phyloP scores from a whole-genome alignment of 2,113 vertebrate genomes.

The Psittacula cyanocephala region DNA sequence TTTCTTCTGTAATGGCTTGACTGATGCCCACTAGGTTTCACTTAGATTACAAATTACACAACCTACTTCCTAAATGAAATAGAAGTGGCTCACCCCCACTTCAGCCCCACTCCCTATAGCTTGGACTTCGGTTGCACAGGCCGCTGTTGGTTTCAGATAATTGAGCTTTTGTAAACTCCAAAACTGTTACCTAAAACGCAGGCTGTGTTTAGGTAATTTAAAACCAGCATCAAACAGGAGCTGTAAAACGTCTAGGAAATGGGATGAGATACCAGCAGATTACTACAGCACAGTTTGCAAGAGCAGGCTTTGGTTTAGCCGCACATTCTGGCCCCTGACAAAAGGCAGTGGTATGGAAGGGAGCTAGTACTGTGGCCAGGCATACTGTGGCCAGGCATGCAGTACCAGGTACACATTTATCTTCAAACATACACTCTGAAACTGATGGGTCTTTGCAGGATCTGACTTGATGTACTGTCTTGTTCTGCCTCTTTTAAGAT shows the following conservation, averaged over 20 bases:
- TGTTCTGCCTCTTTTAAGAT: background rate
- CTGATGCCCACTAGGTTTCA: background rate
- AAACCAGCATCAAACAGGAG: background rate
- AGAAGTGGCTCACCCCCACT: fast-evolving
- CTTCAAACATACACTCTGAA: fast-evolving
- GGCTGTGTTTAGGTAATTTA: background rate
- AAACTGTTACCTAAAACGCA: background rate
- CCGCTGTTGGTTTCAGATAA: background rate
- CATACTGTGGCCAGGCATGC: fast-evolving
- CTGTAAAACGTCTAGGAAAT: background rate
- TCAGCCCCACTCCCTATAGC: fast-evolving
- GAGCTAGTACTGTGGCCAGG: fast-evolving
- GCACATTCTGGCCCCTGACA: fast-evolving
- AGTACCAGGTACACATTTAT: fast-evolving
- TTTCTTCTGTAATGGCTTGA: background rate
- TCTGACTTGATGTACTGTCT: fast-evolving
- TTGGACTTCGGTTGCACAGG: fast-evolving
- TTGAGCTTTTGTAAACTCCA: fast-evolving
- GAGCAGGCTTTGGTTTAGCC: background rate
- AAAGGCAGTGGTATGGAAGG: background rate
- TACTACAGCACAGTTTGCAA: fast-evolving
- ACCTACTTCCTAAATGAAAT: fast-evolving
- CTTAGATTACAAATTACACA: background rate
- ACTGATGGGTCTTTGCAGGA: fast-evolving
- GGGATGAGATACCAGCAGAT: background rate